Percentiles rank a stretch among this genome's conserved stretches.
phyloP scores from a whole-genome alignment of 2,113 vertebrate species.

The Microtus oregoni region DNA sequence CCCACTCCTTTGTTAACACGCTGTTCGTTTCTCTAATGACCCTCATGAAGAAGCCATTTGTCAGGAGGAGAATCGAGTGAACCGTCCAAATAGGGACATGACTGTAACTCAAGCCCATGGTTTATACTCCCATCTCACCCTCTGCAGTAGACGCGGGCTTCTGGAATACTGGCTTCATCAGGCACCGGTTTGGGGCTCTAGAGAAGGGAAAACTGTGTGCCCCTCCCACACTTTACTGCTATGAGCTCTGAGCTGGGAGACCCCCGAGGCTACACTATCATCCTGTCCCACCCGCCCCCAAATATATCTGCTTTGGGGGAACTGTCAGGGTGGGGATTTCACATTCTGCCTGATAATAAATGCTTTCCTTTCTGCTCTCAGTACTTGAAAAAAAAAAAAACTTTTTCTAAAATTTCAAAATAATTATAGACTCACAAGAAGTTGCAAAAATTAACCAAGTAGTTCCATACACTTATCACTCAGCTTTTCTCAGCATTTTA shows the following conservation, averaged over 20 bases:
- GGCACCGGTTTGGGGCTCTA: rapidly evolving
- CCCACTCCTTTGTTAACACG: neutral
- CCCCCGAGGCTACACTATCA: neutral
- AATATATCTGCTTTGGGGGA: neutral
- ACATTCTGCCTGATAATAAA: neutral
- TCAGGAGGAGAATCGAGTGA: neutral
- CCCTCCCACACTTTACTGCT: neutral
- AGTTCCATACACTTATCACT: neutral
- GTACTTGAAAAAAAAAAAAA: neutral
- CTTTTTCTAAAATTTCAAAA: neutral
- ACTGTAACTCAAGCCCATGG: neutral
- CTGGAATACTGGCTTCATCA: neutral
- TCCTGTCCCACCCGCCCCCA: rapidly evolving
- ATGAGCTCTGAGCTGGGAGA: neutral
- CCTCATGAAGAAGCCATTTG: neutral
- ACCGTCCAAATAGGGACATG: neutral
- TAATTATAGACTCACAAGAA: constrained; percentile 69
- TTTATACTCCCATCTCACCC: neutral
- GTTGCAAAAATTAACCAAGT: constrained; percentile 34
- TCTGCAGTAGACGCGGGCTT: neutral
- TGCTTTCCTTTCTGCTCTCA: constrained; percentile 52
- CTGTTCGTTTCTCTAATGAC: neutral
- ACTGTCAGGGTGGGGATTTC: neutral
- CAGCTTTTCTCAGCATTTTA: constrained; percentile 36
- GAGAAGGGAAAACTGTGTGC: neutral